phyloP scores from a whole-genome alignment of 2,797 vertebrate genomes.

The Liasis olivaceus region DNA sequence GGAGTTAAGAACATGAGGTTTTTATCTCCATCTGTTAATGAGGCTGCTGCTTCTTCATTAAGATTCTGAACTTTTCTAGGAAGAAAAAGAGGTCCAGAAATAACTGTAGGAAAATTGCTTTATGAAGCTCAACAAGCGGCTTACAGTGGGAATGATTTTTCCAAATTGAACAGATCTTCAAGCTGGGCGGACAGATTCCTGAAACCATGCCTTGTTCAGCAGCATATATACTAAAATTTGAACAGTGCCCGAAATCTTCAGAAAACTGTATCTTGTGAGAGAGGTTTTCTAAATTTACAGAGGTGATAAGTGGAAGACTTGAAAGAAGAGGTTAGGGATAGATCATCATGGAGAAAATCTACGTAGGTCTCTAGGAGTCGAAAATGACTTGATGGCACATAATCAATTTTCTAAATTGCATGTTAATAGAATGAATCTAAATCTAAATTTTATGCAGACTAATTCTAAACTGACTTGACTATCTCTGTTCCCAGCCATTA shows the following conservation, averaged over 20 bases:
- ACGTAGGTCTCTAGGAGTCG: not conserved
- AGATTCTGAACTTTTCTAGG: not conserved
- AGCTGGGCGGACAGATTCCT: not conserved
- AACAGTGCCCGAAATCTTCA: not conserved
- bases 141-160: not conserved
- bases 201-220: not conserved
- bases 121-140: not conserved
- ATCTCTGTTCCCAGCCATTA: not conserved
- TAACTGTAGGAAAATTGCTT: not conserved
- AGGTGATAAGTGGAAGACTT: not conserved
- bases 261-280: not conserved
- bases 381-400: not conserved
- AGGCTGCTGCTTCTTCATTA: not conserved
- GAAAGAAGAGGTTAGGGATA: not conserved
- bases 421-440: not conserved
- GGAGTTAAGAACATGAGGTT: not conserved
- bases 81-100: not conserved
- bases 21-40: constrained; percentile 1
- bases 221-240: not conserved
- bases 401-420: not conserved
- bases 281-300: not conserved
- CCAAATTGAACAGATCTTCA: not conserved
- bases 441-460: not conserved
- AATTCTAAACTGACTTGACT: not conserved
- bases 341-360: not conserved